These are phyloP conservation scores for Phataginus tetradactyla DNA, from an alignment of 2,797 vertebrate species.

Conservation along the genomic window DNA sequence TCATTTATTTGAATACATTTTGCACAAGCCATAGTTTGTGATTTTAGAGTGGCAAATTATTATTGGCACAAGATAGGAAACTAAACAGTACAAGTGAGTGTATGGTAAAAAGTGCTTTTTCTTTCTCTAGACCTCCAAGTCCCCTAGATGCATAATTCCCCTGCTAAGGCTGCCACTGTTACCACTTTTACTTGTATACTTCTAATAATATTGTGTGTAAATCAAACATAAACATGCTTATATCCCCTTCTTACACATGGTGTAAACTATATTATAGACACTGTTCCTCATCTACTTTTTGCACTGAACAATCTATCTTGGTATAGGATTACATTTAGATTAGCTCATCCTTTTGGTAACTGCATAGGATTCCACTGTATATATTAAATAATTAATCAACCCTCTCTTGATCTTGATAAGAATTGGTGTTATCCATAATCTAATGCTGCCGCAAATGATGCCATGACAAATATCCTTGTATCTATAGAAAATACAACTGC, in stretches of 20 bases:
- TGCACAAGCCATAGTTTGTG: not conserved
- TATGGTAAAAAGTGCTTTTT: not conserved
- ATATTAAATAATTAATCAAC: not conserved
- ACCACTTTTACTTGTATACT: not conserved
- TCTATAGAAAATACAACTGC: not conserved
- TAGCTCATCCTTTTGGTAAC: not conserved
- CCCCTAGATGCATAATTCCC: not conserved
- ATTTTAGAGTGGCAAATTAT: conserved; percentile 18
- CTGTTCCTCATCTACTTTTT: not conserved
- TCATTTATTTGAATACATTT: conserved; percentile 17
- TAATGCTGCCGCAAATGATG: not conserved
- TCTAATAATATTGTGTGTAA: not conserved
- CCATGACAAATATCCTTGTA: not conserved
- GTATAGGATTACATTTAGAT: conserved; percentile 1
- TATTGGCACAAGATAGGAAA: not conserved
- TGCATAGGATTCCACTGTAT: not conserved
- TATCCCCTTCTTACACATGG: not conserved
- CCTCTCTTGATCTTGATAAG: not conserved
- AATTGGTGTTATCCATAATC: not conserved
- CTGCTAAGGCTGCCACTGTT: not conserved
- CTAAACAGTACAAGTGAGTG: not conserved
- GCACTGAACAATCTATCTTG: not conserved
- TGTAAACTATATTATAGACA: not conserved
- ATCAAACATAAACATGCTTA: not conserved
- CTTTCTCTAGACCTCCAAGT: not conserved